Conservation (phyloP, 1,140 invertebrate species). For the Nylanderia fulva region DNA sequence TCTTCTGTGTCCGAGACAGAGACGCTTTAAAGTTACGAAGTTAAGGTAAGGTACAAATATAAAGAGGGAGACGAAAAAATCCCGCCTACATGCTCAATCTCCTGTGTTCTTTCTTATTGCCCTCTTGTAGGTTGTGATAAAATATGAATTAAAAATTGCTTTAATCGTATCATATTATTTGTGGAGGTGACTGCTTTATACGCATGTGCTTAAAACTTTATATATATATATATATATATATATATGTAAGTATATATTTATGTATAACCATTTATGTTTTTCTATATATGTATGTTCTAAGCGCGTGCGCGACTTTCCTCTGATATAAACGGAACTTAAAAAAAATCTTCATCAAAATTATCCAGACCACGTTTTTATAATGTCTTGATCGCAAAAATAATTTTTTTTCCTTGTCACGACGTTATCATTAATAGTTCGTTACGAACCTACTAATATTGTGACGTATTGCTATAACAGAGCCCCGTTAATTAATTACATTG, state of each 20-base stretch:
- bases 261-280: too few species aligned
- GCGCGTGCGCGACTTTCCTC: too few species aligned
- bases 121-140: not conserved
- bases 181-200: conserved; percentile 1
- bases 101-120: not conserved
- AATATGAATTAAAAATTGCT: conserved; percentile 42
- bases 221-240: too few species aligned
- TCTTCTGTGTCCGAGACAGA: conserved; percentile 60
- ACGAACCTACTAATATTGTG: not conserved
- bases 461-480: not conserved
- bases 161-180: conserved; percentile 40
- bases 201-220: too few species aligned
- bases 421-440: conserved; percentile 6
- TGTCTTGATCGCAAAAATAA: not conserved
- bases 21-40: conserved; percentile 19
- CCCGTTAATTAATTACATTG: not conserved
- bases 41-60: not conserved
- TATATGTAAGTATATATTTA: too few species aligned
- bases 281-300: too few species aligned
- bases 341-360: not conserved
- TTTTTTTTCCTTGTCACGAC: not conserved
- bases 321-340: too few species aligned
- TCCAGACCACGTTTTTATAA: not conserved
- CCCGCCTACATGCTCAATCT: not conserved
- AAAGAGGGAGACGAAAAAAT: conserved; percentile 35